Evolutionary conservation across 2,797 vertebrate genomes (phyloP).

Genomic region (Peromyscus nudipes): DNA sequence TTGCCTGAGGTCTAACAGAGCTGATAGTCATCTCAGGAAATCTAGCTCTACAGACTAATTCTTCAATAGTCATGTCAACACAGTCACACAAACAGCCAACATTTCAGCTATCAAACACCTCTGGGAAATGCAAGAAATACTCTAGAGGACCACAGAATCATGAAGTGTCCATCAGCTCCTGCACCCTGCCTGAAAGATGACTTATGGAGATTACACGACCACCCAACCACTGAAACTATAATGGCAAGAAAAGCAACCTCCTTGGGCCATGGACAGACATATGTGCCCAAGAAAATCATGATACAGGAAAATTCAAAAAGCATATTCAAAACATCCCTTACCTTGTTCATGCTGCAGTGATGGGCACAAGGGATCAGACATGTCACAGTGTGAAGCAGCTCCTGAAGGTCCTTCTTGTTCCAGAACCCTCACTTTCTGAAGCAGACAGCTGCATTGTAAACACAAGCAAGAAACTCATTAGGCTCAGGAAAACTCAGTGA

Average conservation of each 20-base stretch:
- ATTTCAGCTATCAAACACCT: neutral
- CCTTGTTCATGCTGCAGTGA: constrained; percentile 74
- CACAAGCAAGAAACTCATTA: constrained; percentile 60
- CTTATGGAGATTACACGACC: neutral
- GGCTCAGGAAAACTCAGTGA: neutral
- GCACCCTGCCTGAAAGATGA: neutral
- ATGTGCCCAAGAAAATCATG: neutral
- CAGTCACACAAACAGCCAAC: neutral
- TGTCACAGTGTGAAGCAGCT: constrained; percentile 70
- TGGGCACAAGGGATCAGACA: constrained; percentile 70
- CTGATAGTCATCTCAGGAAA: constrained; percentile 18
- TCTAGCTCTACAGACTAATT: neutral
- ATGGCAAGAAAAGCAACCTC: constrained; percentile 4
- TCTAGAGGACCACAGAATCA: neutral
- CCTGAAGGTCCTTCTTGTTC: constrained; percentile 66
- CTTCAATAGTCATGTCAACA: constrained; percentile 19
- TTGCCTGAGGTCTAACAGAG: constrained; percentile 2
- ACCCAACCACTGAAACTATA: neutral
- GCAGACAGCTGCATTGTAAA: constrained; percentile 59
- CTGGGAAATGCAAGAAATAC: neutral
- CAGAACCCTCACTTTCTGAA: constrained; percentile 73
- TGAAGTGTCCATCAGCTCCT: neutral
- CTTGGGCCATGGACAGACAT: neutral
- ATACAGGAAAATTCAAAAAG: neutral
- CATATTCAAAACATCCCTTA: constrained; percentile 57